phyloP scores from a whole-genome alignment of 2,113 vertebrate species.

The Podarcis raffonei region DNA sequence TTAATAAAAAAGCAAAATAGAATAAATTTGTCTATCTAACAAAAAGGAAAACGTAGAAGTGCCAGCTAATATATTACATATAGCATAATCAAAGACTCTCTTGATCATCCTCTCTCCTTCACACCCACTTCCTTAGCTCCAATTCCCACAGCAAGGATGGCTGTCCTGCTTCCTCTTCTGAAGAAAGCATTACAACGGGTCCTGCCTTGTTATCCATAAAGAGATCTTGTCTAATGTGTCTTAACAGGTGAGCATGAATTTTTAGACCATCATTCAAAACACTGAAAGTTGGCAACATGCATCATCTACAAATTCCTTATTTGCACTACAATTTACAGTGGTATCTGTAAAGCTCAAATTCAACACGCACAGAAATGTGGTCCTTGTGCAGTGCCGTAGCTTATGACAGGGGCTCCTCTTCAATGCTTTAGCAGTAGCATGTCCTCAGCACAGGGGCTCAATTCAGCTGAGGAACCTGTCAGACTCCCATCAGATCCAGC shows the following conservation, averaged over 20 bases:
- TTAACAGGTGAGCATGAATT: slow-evolving; percentile 69
- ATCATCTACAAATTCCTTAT: slow-evolving; percentile 41
- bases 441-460: background rate
- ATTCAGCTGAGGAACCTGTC: no score
- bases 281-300: slow-evolving; percentile 57
- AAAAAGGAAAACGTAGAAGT: background rate
- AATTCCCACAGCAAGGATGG: no score
- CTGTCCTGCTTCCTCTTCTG: background rate
- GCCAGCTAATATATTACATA: background rate
- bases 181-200: slow-evolving; percentile 66
- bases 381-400: background rate
- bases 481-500: no score
- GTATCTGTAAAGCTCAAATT: slow-evolving; percentile 60
- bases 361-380: slow-evolving; percentile 53
- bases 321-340: slow-evolving; percentile 52
- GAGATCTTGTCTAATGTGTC: slow-evolving; percentile 68
- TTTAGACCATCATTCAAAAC: slow-evolving; percentile 59
- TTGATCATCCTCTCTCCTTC: no score
- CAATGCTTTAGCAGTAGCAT: background rate
- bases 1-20: background rate
- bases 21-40: background rate
- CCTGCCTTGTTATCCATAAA: slow-evolving; percentile 61
- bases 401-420: background rate
- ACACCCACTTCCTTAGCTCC: no score
- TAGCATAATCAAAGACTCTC: no score